Conservation (phyloP, 1,140 invertebrate species). For the Nasonia vitripennis region DNA sequence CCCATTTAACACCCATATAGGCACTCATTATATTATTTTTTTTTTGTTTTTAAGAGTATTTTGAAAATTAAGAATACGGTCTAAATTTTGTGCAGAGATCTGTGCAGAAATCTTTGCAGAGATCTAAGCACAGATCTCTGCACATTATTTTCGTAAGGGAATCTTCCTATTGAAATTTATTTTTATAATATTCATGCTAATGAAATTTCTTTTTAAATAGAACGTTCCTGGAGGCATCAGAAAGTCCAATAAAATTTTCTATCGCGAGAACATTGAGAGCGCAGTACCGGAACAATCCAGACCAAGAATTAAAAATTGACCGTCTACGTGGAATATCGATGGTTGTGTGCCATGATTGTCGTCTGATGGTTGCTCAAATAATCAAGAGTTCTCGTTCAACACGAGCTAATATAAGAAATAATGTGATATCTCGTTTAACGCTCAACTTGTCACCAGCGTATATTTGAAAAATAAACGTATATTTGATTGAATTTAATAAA, state of each 20-base stretch:
- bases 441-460: constrained; percentile 88
- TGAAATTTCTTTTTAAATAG: neutral
- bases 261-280: neutral
- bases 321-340: constrained; percentile 83
- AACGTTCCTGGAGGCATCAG: neutral
- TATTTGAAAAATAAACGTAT: constrained; percentile 70
- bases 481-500: neutral
- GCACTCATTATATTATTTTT: too few species aligned
- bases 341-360: constrained; percentile 95
- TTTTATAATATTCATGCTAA: neutral
- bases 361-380: constrained; percentile 94
- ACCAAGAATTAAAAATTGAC: neutral
- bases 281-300: neutral
- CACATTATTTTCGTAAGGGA: too few species aligned
- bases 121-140: too few species aligned
- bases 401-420: constrained; percentile 85
- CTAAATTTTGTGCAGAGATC: too few species aligned
- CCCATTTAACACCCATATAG: too few species aligned
- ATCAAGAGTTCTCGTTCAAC: constrained; percentile 89
- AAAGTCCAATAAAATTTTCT: neutral
- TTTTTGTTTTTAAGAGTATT: too few species aligned
- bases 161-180: too few species aligned
- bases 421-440: constrained; percentile 86
- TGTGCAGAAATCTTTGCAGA: too few species aligned
- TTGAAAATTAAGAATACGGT: too few species aligned